Evolutionary conservation across 2,113 vertebrate genomes (phyloP).

Genomic region (Australoheros scitulus): DNA sequence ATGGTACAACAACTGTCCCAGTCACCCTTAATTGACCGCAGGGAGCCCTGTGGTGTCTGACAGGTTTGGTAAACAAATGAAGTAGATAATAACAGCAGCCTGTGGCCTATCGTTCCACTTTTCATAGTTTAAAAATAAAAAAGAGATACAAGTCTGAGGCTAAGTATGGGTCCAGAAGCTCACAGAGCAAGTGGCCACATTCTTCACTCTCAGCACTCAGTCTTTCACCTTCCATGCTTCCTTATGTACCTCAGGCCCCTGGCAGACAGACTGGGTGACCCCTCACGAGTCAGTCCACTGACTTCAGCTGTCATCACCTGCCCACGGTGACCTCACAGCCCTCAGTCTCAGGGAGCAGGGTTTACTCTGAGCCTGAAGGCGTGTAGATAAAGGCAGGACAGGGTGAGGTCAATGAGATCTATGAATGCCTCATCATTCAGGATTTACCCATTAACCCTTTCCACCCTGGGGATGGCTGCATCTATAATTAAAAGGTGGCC

Average conservation of each 20-base stretch:
- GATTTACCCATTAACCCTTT: background rate
- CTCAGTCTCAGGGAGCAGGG: conserved; percentile 31
- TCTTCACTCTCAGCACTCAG: conserved; percentile 68
- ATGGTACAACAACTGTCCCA: no score
- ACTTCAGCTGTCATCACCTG: conserved; percentile 70
- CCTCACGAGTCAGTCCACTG: conserved; percentile 55
- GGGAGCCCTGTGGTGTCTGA: background rate
- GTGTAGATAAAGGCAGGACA: conserved; percentile 2
- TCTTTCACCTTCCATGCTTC: conserved; percentile 49
- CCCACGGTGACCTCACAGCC: conserved; percentile 35
- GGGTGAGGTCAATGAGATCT: conserved; percentile 11
- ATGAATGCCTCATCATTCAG: background rate
- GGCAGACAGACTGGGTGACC: conserved; percentile 59
- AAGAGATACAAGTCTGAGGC: background rate
- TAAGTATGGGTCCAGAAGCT: conserved; percentile 36
- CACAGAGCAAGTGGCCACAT: conserved; percentile 46
- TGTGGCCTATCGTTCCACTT: background rate
- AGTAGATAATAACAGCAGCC: background rate
- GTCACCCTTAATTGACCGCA: background rate
- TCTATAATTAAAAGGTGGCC: background rate
- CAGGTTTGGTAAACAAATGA: background rate
- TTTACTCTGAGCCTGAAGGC: conserved; percentile 28
- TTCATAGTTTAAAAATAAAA: conserved; percentile 14
- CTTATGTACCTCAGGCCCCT: conserved; percentile 41
- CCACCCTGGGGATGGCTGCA: background rate